Conservation (phyloP, 2,797 vertebrate genomes). For the Chelmon rostratus region DNA sequence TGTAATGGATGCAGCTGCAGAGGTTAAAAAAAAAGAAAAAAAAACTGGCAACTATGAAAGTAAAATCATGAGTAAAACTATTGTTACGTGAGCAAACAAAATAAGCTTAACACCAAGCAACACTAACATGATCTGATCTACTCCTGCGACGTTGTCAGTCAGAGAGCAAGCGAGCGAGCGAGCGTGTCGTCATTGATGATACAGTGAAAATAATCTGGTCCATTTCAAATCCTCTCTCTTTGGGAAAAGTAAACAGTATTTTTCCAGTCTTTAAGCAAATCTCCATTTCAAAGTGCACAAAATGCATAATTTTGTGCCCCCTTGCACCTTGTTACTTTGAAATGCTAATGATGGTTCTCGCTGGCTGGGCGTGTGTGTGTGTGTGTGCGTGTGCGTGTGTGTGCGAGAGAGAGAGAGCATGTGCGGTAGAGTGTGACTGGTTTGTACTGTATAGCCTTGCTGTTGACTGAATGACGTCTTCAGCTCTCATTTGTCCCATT, state of each 20-base stretch:
- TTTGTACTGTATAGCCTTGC: conserved; percentile 37
- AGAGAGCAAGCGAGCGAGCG: not conserved
- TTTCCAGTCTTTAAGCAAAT: conserved; percentile 79
- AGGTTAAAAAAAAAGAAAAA: not conserved
- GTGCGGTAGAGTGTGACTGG: conserved; percentile 42
- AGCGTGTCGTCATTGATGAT: conserved; percentile 24
- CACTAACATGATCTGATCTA: not conserved
- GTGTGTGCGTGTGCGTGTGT: conserved; percentile 26
- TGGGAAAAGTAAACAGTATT: conserved; percentile 73
- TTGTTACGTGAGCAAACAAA: not conserved
- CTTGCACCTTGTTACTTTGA: conserved; percentile 79
- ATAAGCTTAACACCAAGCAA: not conserved
- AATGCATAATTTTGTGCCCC: conserved; percentile 77
- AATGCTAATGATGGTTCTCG: conserved; percentile 77
- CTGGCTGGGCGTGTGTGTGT: conserved; percentile 21
- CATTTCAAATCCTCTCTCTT: conserved; percentile 61
- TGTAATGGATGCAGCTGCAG: not conserved
- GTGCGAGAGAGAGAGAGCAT: conserved; percentile 9
- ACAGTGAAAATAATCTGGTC: conserved; percentile 41
- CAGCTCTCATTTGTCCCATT: conserved; percentile 65
- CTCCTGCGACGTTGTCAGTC: not conserved
- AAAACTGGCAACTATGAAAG: not conserved
- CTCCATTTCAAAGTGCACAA: conserved; percentile 76
- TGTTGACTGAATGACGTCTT: conserved; percentile 66
- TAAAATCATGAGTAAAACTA: not conserved